These are phyloP conservation scores for Hirtodrosophila trivittata DNA, from an alignment of 2,888 invertebrate genomes.

Conservation along the genomic window DNA sequence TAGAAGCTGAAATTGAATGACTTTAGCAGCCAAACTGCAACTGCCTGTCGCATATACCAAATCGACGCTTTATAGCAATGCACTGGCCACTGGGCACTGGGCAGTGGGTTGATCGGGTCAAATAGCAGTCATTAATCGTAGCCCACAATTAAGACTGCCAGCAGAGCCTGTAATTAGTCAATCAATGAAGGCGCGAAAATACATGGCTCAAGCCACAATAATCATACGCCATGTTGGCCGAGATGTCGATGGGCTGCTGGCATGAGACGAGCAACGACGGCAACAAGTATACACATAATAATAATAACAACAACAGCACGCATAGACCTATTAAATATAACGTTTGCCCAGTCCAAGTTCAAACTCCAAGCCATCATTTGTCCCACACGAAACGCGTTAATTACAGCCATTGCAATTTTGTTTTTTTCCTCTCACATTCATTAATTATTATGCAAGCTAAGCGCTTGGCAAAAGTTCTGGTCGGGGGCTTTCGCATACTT, in stretches of 20 bases:
- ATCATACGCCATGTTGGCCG: slow-evolving; percentile 56
- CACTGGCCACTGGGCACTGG: background rate
- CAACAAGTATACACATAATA: slow-evolving; percentile 6
- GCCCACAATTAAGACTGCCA: slow-evolving; percentile 52
- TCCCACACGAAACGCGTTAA: slow-evolving; percentile 76
- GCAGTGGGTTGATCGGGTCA: slow-evolving; percentile 44
- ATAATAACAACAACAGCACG: slow-evolving; percentile 48
- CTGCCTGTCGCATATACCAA: slow-evolving; percentile 2
- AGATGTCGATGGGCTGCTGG: slow-evolving; percentile 21
- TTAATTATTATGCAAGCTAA: slow-evolving; percentile 79
- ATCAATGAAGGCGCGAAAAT: slow-evolving; percentile 73
- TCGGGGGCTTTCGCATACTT: slow-evolving; percentile 41
- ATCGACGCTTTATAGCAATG: slow-evolving; percentile 36
- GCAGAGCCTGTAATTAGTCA: slow-evolving; percentile 68
- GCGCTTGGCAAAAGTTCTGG: slow-evolving; percentile 68
- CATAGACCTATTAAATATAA: slow-evolving; percentile 70
- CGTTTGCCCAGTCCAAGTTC: slow-evolving; percentile 30
- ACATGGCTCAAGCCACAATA: slow-evolving; percentile 42
- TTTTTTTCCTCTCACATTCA: slow-evolving; percentile 52
- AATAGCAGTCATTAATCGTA: slow-evolving; percentile 52
- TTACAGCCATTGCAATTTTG: slow-evolving; percentile 72
- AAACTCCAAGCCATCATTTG: slow-evolving; percentile 60
- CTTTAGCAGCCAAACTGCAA: slow-evolving; percentile 36
- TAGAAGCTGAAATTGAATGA: slow-evolving; percentile 66
- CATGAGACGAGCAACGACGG: background rate